These are phyloP conservation scores for Athalia rosae DNA, from an alignment of 2,888 invertebrate genomes.

Conservation along the genomic window DNA sequence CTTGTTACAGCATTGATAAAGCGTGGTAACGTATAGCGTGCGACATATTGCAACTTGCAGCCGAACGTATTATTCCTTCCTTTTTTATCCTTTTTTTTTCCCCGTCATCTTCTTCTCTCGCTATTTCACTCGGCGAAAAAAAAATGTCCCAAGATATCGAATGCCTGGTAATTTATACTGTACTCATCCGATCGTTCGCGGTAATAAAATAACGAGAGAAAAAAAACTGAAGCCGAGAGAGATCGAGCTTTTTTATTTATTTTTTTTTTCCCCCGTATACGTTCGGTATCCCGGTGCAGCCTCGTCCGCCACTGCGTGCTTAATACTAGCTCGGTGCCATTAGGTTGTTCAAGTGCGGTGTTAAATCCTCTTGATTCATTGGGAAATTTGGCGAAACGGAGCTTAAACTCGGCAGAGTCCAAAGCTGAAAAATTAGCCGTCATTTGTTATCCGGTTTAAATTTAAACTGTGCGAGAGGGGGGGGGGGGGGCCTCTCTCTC, in stretches of 20 bases:
- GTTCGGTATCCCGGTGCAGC: conserved; percentile 1
- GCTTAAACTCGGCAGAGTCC: conserved; percentile 42
- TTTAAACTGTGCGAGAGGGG: conserved; percentile 31
- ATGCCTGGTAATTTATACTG: not conserved
- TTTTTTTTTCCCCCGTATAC: not conserved
- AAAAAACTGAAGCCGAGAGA: conserved; percentile 1
- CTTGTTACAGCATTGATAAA: conserved; percentile 73
- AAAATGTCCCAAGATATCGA: too few relatives aligned
- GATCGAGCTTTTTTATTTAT: not conserved
- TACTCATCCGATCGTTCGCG: not conserved
- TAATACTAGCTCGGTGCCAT: not conserved
- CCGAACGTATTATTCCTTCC: conserved; percentile 25
- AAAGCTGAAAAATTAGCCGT: conserved; percentile 45
- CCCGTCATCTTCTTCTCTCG: not conserved
- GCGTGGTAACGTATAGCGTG: conserved; percentile 54
- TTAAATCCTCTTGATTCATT: conserved; percentile 45
- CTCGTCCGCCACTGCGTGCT: too few relatives aligned
- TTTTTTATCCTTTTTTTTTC: not conserved
- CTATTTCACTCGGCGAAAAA: too few relatives aligned
- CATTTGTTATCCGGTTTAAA: conserved; percentile 43
- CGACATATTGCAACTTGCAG: conserved; percentile 25
- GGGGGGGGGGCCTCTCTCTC: too few relatives aligned
- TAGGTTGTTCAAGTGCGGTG: conserved; percentile 35
- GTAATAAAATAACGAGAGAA: not conserved
- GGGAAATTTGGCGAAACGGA: conserved; percentile 45